Evolutionary conservation across 2,113 vertebrate genomes (phyloP).

Genomic region (Dipodomys stephensi): DNA sequence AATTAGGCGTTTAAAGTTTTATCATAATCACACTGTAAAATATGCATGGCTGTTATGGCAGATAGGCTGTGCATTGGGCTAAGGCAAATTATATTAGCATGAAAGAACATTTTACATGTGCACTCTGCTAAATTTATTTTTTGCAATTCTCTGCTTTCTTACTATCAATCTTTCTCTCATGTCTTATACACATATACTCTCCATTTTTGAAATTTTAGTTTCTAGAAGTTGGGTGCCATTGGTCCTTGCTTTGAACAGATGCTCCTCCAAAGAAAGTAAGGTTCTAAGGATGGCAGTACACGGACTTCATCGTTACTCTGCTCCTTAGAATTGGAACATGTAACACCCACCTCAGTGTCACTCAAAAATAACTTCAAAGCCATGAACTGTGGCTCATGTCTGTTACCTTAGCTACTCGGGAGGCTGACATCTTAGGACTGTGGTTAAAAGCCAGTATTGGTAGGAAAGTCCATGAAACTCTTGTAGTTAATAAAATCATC

Average conservation of each 20-base stretch:
- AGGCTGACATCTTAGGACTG: too few species aligned
- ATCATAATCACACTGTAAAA: constrained; percentile 55
- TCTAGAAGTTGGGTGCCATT: constrained; percentile 1
- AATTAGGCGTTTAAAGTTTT: constrained; percentile 71
- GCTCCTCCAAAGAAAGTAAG: not conserved
- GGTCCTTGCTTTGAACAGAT: constrained; percentile 12
- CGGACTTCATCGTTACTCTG: not conserved
- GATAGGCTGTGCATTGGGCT: not conserved
- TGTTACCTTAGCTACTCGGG: too few species aligned
- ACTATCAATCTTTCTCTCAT: not conserved
- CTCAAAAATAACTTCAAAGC: not conserved
- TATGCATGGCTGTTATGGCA: constrained; percentile 20
- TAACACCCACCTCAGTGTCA: not conserved
- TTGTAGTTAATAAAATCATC: too few species aligned
- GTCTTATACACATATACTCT: constrained; percentile 20
- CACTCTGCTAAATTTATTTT: constrained; percentile 31
- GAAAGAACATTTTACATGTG: constrained; percentile 59
- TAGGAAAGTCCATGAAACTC: too few species aligned
- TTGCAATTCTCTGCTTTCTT: constrained; percentile 56
- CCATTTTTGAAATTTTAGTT: constrained; percentile 65
- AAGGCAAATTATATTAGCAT: not conserved
- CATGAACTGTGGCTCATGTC: too few species aligned
- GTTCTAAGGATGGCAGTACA: not conserved
- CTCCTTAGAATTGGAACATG: constrained; percentile 28
- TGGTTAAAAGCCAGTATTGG: too few species aligned